A percentile compares a stretch with the other conserved stretches of the same genome.
Evolutionary conservation across 1,140 invertebrate genomes (phyloP).

Genomic region (Euura lappo): DNA sequence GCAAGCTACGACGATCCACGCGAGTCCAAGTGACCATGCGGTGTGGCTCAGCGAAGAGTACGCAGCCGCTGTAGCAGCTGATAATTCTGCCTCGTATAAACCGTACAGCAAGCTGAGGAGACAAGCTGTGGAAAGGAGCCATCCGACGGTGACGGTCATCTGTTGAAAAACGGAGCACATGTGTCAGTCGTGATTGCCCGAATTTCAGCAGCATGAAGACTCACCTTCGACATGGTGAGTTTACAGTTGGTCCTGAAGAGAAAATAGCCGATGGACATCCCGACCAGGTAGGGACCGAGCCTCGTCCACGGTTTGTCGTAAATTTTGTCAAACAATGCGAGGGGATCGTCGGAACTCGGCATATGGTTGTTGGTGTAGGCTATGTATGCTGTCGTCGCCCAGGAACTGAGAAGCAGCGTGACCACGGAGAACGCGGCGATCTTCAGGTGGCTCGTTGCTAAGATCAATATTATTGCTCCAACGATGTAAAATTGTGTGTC

Average conservation of each 20-base stretch:
- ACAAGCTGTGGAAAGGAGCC: constrained; percentile 68
- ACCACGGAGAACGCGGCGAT: constrained; percentile 68
- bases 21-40: constrained; percentile 80
- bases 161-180: constrained; percentile 44
- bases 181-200: too few species aligned
- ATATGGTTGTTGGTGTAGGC: constrained; percentile 80
- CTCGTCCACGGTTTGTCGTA: constrained; percentile 89
- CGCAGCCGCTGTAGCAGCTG: constrained; percentile 72
- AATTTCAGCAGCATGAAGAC: constrained; percentile 12
- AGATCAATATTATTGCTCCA: constrained; percentile 77
- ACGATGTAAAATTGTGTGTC: constrained; percentile 86
- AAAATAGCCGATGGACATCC: constrained; percentile 83
- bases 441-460: constrained; percentile 79
- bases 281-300: constrained; percentile 80
- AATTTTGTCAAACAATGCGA: constrained; percentile 85
- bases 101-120: constrained; percentile 78
- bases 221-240: constrained; percentile 75
- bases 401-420: constrained; percentile 75
- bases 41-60: constrained; percentile 86
- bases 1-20: constrained; percentile 90
- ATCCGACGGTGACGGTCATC: constrained; percentile 71
- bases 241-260: constrained; percentile 83
- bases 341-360: constrained; percentile 79
- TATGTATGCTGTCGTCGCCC: constrained; percentile 79
- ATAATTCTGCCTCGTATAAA: constrained; percentile 73